Evolutionary conservation across 1,140 invertebrate genomes (phyloP), one percentile per base, ranked within the genome.

Genomic region (Solenopsis fugax): DNA sequence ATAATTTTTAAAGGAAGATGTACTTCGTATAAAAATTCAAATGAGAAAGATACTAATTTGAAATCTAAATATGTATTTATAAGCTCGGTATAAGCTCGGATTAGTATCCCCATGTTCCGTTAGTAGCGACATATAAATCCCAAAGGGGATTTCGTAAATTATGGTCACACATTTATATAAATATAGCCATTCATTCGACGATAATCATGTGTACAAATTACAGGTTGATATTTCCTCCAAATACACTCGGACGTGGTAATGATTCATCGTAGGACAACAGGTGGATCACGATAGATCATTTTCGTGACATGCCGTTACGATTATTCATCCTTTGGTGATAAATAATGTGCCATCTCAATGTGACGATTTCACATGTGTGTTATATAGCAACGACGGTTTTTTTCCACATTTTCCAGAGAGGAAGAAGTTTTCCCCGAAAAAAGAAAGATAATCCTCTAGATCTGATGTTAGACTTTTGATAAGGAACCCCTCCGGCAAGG

Each of bases 231-330:
- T 73, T 73, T 48, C 52, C 60, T 60, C 41, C 12, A 6, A 58
- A 4, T 45, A 34, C 18, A 18, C 10, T 29, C 37, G 18, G n/a
- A 16, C 6, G 4, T 9, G 7, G 5, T 56, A 72, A 45, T 72
- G 37, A 72, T 81, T 21, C n/a, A 45, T 58, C 29, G 4, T 37
- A 45, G 24, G 9, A 73, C 80, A 82, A 73, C 52, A 82, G 67
- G 67, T 73, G 41, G 37, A 82, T 71, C 6, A 45, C 21, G 16
- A 56, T 58, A 34, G 52, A 73, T 69, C 77, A 56, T 45, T 58
- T 18, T 67, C 29, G 12, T n/a, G 45, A 52, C 58, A 24, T 2
- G 16, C n/a, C 52, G 45, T 82, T 58, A 50, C 58, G n/a, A 72
- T 60, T 72, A 37, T 24, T 73, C 34, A 82, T 45, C 12, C 16